These are phyloP conservation scores for Notechis scutatus DNA, from an alignment of 2,113 vertebrate genomes.

Conservation along the genomic window DNA sequence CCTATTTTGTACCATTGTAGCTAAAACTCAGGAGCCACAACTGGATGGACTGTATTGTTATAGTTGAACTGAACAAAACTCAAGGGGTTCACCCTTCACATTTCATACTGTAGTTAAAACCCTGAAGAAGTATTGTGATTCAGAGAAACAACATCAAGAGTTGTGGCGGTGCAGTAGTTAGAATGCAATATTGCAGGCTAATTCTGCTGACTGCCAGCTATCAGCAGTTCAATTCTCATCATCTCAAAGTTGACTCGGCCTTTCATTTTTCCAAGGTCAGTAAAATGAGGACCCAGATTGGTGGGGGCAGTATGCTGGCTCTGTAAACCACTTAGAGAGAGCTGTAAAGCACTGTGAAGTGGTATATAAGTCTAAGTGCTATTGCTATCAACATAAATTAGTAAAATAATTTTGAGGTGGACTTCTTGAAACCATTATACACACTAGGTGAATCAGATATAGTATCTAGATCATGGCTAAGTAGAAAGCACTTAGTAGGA, in stretches of 20 bases:
- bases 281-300: neutral
- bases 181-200: no score
- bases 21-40: neutral
- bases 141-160: neutral
- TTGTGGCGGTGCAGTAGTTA: no score
- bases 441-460: neutral
- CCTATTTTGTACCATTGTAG: neutral
- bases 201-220: neutral
- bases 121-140: neutral
- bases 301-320: neutral
- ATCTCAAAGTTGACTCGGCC: neutral
- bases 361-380: neutral
- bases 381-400: neutral
- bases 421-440: neutral
- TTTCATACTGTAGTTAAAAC: neutral
- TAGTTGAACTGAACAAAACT: neutral
- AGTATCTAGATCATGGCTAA: neutral
- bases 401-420: neutral
- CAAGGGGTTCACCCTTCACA: neutral
- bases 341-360: neutral
- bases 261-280: neutral
- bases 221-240: neutral
- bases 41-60: no score
- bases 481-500: neutral
- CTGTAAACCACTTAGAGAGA: neutral